A percentile compares a stretch with the other conserved stretches of the same genome.
Evolutionary conservation across 92 coral and sea anemone species (phyloP).

Genomic region (Paramuricea clavata): DNA sequence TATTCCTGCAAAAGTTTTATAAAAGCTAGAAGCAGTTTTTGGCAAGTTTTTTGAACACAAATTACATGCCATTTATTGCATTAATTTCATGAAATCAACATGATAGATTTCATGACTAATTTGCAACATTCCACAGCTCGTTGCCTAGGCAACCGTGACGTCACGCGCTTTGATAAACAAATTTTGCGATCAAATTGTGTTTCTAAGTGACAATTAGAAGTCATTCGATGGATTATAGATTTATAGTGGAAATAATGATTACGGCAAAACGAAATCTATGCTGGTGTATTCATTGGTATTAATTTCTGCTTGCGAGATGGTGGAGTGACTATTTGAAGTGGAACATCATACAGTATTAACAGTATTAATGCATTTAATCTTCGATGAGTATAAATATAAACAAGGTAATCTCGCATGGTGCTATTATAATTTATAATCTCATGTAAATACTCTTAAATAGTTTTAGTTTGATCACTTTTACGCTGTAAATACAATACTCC

Average conservation of each 20-base stretch:
- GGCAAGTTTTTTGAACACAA: background rate
- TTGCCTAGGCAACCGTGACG: conserved; percentile 7
- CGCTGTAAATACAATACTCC: too few relatives aligned
- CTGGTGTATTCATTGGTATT: background rate
- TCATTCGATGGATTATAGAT: background rate
- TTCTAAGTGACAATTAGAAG: background rate
- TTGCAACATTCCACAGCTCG: conserved; percentile 9
- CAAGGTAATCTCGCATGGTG: background rate
- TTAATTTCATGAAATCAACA: background rate
- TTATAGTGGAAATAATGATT: background rate
- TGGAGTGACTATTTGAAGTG: background rate
- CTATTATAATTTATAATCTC: background rate
- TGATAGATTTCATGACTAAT: background rate
- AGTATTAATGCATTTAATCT: background rate
- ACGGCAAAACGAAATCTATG: background rate
- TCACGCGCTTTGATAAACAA: background rate
- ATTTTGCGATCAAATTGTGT: background rate
- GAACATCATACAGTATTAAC: background rate
- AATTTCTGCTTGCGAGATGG: background rate
- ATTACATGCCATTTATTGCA: background rate
- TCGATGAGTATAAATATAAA: background rate
- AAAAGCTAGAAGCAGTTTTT: background rate
- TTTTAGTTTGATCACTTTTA: background rate
- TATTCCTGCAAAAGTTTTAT: background rate
- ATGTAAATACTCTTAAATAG: too few relatives aligned